A percentile compares a stretch with the other conserved stretches of the same genome.
Conservation (phyloP, 2,113 vertebrate species). For the Nesoenas mayeri region DNA sequence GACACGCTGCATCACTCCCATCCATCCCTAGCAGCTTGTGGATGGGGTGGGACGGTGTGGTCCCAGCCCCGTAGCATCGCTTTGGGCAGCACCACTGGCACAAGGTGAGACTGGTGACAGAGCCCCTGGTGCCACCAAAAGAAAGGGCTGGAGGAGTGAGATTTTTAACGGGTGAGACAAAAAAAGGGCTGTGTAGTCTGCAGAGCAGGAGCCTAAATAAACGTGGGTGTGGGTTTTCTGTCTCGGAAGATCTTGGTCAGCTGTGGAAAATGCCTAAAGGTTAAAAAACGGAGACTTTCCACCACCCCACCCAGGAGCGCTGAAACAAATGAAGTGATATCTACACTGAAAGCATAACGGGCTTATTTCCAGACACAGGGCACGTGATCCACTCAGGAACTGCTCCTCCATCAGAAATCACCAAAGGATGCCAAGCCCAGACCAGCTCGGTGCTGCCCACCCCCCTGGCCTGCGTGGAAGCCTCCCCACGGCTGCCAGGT, state of each 20-base stretch:
- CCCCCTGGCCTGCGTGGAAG: not conserved
- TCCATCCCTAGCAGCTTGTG: accelerated
- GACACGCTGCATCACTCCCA: not conserved
- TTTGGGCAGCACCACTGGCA: not conserved
- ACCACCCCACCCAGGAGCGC: not conserved
- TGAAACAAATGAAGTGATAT: conserved; percentile 31
- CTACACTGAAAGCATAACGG: not conserved
- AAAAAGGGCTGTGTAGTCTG: not conserved
- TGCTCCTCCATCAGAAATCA: not conserved
- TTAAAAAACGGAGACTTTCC: conserved; percentile 19
- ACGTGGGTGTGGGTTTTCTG: not conserved
- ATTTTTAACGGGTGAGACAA: not conserved
- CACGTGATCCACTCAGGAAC: not conserved
- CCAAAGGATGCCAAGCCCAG: not conserved
- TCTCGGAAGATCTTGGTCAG: not conserved
- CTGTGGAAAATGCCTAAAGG: not conserved
- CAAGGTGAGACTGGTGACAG: not conserved
- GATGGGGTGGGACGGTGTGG: not conserved
- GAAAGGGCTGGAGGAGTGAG: not conserved
- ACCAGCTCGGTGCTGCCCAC: accelerated
- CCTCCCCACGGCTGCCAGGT: accelerated
- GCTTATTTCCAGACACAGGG: not conserved
- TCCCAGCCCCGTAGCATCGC: not conserved
- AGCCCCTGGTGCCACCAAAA: not conserved
- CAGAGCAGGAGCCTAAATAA: not conserved